A percentile compares a stretch with the other conserved stretches of the same genome.
phyloP scores from a whole-genome alignment of 2,797 vertebrate species.

The Ptychadena robeensis region DNA sequence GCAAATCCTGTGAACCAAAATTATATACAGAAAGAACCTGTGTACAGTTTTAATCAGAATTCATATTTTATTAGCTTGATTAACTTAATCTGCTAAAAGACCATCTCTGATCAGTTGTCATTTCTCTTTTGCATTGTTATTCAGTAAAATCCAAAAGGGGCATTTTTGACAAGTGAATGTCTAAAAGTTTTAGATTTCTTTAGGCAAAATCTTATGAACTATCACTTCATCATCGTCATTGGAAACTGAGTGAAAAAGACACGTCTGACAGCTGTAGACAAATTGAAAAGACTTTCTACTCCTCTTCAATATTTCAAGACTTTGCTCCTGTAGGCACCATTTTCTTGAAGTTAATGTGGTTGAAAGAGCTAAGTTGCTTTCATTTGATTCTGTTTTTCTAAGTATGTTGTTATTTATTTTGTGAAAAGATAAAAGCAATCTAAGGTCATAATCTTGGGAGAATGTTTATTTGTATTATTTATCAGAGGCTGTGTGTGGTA shows the following conservation, averaged over 20 bases:
- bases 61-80: too few relatives aligned
- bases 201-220: constrained; percentile 8
- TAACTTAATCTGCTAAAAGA: too few relatives aligned
- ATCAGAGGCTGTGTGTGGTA: too few relatives aligned
- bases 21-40: too few relatives aligned
- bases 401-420: neutral
- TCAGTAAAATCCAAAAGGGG: too few relatives aligned
- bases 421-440: neutral
- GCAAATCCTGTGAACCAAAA: too few relatives aligned
- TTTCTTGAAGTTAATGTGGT: constrained; percentile 1
- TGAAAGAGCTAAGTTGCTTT: constrained; percentile 5
- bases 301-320: neutral
- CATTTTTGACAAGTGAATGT: neutral
- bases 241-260: neutral
- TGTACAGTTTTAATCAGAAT: too few relatives aligned
- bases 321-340: constrained; percentile 23
- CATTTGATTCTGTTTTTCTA: neutral
- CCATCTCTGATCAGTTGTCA: too few relatives aligned
- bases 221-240: neutral
- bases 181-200: neutral
- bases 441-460: too few relatives aligned
- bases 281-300: constrained; percentile 21
- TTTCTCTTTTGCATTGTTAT: too few relatives aligned
- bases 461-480: too few relatives aligned
- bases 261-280: constrained; percentile 21